phyloP scores from a whole-genome alignment of 2,888 invertebrate species.

The Elysia crispata region DNA sequence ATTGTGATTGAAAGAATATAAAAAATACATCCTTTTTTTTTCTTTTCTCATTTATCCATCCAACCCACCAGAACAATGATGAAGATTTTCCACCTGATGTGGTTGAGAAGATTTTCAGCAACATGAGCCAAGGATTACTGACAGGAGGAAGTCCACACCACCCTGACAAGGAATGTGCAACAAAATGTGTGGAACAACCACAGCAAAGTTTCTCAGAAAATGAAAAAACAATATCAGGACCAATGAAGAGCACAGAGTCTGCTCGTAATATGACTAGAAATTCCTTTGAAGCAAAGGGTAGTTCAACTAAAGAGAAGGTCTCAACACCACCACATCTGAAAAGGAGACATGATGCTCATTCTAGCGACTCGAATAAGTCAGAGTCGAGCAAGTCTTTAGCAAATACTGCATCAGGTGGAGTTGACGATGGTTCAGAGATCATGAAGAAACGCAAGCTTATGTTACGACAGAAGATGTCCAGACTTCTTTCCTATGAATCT shows the following conservation, averaged over 20 bases:
- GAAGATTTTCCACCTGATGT: slow-evolving; percentile 42
- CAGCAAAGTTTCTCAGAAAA: not conserved
- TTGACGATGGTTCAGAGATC: not conserved
- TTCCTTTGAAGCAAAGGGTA: not conserved
- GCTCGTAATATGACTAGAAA: not conserved
- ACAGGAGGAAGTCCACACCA: not conserved
- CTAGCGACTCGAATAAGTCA: too few species aligned
- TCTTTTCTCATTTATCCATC: not conserved
- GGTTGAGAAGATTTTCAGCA: slow-evolving; percentile 41
- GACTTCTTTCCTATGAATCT: slow-evolving; percentile 58
- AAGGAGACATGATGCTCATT: too few species aligned
- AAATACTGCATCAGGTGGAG: not conserved
- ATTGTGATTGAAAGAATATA: too few species aligned
- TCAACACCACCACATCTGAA: not conserved
- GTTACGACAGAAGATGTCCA: slow-evolving; percentile 57
- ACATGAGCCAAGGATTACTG: slow-evolving; percentile 27
- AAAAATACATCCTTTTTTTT: too few species aligned
- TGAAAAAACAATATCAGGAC: not conserved
- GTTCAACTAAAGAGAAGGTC: not conserved
- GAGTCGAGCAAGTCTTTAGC: not conserved
- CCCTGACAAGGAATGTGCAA: not conserved
- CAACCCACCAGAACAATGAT: slow-evolving; percentile 18
- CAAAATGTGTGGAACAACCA: not conserved
- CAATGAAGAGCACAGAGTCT: too few species aligned
- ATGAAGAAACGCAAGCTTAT: slow-evolving; percentile 49